Evolutionary conservation across 2,797 vertebrate genomes (phyloP).

Genomic region (Valencia hispanica): DNA sequence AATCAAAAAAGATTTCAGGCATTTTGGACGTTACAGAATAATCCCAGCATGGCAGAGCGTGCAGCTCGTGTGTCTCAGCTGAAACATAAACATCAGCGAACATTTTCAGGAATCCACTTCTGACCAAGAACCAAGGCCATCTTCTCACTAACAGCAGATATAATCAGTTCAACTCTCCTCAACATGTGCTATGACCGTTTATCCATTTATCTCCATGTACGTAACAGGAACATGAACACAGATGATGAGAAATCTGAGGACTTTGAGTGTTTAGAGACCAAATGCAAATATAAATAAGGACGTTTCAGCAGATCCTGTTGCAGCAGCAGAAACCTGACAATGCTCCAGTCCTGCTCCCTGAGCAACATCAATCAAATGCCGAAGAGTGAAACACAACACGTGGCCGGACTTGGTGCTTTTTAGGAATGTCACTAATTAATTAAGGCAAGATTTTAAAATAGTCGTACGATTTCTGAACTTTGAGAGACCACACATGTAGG

Average conservation of each 20-base stretch:
- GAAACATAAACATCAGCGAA: constrained; percentile 43
- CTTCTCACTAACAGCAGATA: constrained; percentile 42
- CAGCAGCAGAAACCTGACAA: constrained; percentile 18
- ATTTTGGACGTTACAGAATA: constrained; percentile 4
- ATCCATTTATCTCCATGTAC: constrained; percentile 29
- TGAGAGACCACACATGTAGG: too few relatives aligned
- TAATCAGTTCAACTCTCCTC: constrained; percentile 40
- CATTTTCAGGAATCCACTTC: too few relatives aligned
- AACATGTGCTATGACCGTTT: constrained; percentile 38
- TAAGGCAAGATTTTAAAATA: too few relatives aligned
- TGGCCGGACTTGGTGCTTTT: constrained; percentile 21
- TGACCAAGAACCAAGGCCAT: constrained; percentile 27
- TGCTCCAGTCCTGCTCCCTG: constrained; percentile 24
- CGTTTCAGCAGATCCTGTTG: constrained; percentile 15
- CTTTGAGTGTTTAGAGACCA: constrained; percentile 13
- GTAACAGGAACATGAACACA: constrained; percentile 22
- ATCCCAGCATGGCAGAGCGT: not conserved
- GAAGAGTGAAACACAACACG: constrained; percentile 50
- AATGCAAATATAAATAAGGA: constrained; percentile 35
- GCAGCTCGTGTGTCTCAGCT: constrained; percentile 4
- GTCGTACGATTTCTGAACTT: too few relatives aligned
- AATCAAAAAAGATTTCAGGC: too few relatives aligned
- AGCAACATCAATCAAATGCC: constrained; percentile 50
- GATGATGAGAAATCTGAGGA: constrained; percentile 15
- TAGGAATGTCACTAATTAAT: constrained; percentile 50